Evolutionary conservation across 1,140 invertebrate species (phyloP).

Genomic region (Platyscapa corneri): DNA sequence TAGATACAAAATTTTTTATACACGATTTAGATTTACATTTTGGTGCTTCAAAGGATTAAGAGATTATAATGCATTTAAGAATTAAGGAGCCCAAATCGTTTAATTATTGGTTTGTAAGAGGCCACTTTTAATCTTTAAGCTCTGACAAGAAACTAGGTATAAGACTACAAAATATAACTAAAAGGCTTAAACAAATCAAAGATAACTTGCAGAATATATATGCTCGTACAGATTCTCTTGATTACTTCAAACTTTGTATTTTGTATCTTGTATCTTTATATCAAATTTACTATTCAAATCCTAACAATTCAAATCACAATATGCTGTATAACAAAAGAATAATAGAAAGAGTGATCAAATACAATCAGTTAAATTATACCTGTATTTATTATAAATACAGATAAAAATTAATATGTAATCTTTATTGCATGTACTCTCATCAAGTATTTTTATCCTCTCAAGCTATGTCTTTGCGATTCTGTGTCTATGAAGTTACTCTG

Average conservation of each 20-base stretch:
- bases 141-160: slow-evolving; percentile 1
- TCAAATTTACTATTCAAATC: not conserved
- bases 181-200: not conserved
- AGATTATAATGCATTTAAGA: slow-evolving; percentile 49
- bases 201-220: not conserved
- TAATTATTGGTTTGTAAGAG: slow-evolving; percentile 39
- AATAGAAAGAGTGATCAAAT: slow-evolving; percentile 46
- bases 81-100: slow-evolving; percentile 28
- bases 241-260: not conserved
- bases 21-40: not conserved
- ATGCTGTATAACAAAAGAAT: not conserved
- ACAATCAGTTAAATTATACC: slow-evolving; percentile 46
- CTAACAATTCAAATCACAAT: slow-evolving; percentile 24
- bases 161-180: not conserved
- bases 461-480: slow-evolving; percentile 26
- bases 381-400: slow-evolving; percentile 33
- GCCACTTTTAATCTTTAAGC: slow-evolving; percentile 33
- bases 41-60: slow-evolving; percentile 7
- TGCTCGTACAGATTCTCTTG: not conserved
- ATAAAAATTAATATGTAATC: slow-evolving; percentile 42
- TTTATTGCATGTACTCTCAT: slow-evolving; percentile 41
- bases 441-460: slow-evolving; percentile 39
- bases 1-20: not conserved
- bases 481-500: slow-evolving; percentile 40
- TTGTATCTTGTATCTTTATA: slow-evolving; percentile 2